Conservation (phyloP, 1,140 invertebrate genomes). For the Zeugodacus cucurbitae region DNA sequence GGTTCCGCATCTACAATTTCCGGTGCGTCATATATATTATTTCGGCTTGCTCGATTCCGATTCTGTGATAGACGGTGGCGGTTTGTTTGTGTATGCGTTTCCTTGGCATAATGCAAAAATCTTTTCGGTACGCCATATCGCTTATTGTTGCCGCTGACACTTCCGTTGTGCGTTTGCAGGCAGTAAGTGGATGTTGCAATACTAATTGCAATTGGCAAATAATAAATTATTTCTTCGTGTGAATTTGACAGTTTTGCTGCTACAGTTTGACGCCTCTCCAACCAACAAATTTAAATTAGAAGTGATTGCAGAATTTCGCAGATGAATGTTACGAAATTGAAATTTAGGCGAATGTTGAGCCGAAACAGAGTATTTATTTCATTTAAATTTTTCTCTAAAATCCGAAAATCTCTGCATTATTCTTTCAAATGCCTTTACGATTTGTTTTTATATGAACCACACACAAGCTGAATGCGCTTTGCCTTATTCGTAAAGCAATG, state of each 20-base stretch:
- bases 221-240: not conserved
- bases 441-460: not conserved
- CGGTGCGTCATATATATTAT: no score
- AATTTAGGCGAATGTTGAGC: no score
- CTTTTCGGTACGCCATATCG: not conserved
- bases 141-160: not conserved
- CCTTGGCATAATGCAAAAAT: not conserved
- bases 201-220: not conserved
- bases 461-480: not conserved
- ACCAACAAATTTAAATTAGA: not conserved
- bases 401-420: not conserved
- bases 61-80: no score
- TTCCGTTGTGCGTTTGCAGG: not conserved
- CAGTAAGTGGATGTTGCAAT: not conserved
- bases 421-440: not conserved
- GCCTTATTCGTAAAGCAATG: not conserved
- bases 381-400: not conserved
- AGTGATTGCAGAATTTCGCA: no score
- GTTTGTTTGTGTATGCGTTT: not conserved
- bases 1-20: no score
- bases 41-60: no score
- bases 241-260: not conserved
- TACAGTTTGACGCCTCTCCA: not conserved
- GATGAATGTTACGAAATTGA: no score
- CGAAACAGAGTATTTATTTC: not conserved